phyloP scores from a whole-genome alignment of 2,888 invertebrate genomes.

The Cartodere bifasciata region DNA sequence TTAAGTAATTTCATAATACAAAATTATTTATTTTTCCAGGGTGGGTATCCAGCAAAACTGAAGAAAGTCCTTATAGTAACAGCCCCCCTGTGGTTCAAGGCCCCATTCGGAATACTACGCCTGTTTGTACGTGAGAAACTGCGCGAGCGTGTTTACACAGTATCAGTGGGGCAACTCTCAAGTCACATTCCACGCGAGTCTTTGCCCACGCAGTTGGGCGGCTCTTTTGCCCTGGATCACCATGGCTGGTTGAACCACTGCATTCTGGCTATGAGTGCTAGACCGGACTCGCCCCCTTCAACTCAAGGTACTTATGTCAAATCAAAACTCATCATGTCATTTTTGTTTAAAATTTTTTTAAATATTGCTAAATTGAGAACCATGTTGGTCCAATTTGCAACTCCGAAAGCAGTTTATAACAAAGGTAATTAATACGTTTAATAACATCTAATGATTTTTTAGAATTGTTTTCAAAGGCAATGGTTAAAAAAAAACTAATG shows the following conservation, averaged over 20 bases:
- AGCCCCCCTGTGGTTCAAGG: constrained; percentile 96
- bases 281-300: constrained; percentile 29
- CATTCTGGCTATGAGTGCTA: constrained; percentile 53
- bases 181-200: constrained; percentile 83
- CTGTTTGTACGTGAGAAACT: constrained; percentile 92
- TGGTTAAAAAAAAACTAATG: too few relatives aligned
- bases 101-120: constrained; percentile 89
- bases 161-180: constrained; percentile 79
- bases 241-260: constrained; percentile 66
- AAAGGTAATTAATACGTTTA: too few relatives aligned
- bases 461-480: too few relatives aligned
- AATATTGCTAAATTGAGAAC: too few relatives aligned
- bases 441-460: too few relatives aligned
- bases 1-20: too few relatives aligned
- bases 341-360: too few relatives aligned
- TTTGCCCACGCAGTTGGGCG: constrained; percentile 81
- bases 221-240: constrained; percentile 78
- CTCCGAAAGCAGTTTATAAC: too few relatives aligned
- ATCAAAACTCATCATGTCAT: too few relatives aligned
- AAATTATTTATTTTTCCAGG: constrained; percentile 44
- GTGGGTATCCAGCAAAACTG: constrained; percentile 91
- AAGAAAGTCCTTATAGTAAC: constrained; percentile 96
- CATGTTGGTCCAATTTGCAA: too few relatives aligned
- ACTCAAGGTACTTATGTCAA: constrained; percentile 27
- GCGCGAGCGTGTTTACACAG: constrained; percentile 89